phyloP scores from a whole-genome alignment of 2,797 vertebrate species.

The Ambastaia sidthimunki region DNA sequence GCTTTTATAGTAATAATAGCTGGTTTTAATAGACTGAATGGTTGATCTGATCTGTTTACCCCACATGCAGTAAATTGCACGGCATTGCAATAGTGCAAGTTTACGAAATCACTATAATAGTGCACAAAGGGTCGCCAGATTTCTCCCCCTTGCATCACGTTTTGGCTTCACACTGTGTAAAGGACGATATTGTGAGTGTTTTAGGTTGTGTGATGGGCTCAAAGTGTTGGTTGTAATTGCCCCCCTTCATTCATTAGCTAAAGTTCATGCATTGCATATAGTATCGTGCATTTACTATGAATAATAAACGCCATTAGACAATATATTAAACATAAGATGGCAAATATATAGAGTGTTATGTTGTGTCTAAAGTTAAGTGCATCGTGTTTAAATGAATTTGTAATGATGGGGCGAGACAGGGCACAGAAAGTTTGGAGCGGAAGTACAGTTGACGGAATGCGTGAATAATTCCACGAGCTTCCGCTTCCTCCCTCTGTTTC shows the following conservation, averaged over 20 bases:
- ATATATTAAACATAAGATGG: not conserved
- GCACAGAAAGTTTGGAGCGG: slow-evolving; percentile 36
- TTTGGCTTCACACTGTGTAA: not conserved
- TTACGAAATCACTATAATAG: not conserved
- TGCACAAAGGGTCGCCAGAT: not conserved
- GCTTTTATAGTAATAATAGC: too few relatives aligned
- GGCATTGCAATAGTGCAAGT: not conserved
- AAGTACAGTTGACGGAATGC: slow-evolving; percentile 40
- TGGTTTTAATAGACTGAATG: not conserved
- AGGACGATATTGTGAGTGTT: not conserved
- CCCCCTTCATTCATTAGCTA: too few relatives aligned
- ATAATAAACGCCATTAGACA: too few relatives aligned
- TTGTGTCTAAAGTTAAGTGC: not conserved
- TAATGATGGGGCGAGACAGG: not conserved
- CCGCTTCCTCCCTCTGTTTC: slow-evolving; percentile 9
- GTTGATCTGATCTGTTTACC: not conserved
- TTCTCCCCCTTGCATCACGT: slow-evolving; percentile 17
- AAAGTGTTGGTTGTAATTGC: not conserved
- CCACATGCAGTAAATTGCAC: not conserved
- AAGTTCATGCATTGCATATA: not conserved
- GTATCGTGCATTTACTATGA: too few relatives aligned
- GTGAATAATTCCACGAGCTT: slow-evolving; percentile 23
- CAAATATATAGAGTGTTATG: not conserved
- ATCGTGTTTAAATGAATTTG: too few relatives aligned
- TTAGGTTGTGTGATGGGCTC: not conserved